phyloP scores from a whole-genome alignment of 2,113 vertebrate genomes.

The Hydropotes inermis region DNA sequence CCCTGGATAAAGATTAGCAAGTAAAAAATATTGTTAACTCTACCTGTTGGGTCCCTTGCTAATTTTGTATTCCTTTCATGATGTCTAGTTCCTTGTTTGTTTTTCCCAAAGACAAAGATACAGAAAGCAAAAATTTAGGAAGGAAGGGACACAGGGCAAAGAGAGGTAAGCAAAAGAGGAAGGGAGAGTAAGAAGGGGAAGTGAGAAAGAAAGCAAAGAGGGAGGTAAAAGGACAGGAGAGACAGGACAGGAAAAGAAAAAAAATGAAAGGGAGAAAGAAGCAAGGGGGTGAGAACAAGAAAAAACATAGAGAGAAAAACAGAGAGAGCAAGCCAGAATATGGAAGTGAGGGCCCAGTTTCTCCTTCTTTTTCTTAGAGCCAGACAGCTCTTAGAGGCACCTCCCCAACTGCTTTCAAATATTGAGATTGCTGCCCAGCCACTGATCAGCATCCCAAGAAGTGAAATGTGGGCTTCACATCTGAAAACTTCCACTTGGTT shows the following conservation, averaged over 20 bases:
- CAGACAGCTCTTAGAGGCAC: conserved; percentile 39
- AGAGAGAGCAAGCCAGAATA: conserved; percentile 20
- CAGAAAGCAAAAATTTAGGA: not conserved
- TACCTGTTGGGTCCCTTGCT: not conserved
- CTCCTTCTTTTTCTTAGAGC: conserved; percentile 52
- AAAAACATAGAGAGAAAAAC: conserved; percentile 4
- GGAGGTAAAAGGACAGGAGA: not conserved
- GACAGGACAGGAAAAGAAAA: not conserved
- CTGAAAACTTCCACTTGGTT: conserved; percentile 74
- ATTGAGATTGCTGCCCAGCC: conserved; percentile 64
- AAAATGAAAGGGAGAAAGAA: not conserved
- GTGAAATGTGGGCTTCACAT: conserved; percentile 72
- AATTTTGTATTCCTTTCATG: conserved; percentile 7
- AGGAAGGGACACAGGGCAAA: not conserved
- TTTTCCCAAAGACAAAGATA: not conserved
- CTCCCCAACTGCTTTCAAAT: conserved; percentile 67
- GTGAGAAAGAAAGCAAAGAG: not conserved
- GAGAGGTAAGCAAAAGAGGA: not conserved
- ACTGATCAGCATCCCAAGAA: conserved; percentile 69
- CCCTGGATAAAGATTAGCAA: conserved; percentile 20
- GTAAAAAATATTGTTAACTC: not conserved
- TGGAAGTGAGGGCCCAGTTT: conserved; percentile 21
- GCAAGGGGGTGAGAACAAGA: not conserved
- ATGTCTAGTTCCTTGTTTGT: not conserved
- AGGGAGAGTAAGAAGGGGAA: not conserved